Percentiles rank a stretch among this genome's conserved stretches.
Conservation (phyloP, 2,888 invertebrate genomes). For the Microchrysa polita region DNA sequence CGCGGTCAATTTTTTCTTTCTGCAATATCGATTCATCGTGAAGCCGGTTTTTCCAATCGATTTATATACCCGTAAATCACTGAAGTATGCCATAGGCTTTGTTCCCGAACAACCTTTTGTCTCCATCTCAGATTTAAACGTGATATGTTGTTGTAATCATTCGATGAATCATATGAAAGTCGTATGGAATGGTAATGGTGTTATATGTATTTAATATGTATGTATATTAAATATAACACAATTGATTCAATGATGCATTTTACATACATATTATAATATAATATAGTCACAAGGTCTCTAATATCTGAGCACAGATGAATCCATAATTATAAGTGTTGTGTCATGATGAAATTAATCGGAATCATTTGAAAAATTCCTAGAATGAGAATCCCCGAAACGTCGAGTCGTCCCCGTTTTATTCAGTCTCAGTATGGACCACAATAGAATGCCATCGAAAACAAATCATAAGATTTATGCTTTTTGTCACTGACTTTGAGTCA, state of each 20-base stretch:
- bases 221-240: no score
- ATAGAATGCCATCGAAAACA: no score
- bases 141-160: neutral
- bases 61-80: conserved; percentile 29
- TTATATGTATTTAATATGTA: no score
- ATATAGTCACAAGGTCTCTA: no score
- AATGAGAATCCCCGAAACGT: conserved; percentile 25
- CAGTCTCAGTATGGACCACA: no score
- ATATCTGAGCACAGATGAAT: no score
- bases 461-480: conserved; percentile 3
- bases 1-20: neutral
- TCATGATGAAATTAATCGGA: conserved; percentile 12
- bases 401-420: neutral
- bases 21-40: conserved; percentile 26
- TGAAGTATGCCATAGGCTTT: conserved; percentile 1
- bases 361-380: conserved; percentile 17
- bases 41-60: conserved; percentile 40
- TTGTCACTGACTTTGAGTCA: conserved; percentile 30
- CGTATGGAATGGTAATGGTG: no score
- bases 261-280: no score
- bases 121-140: conserved; percentile 21
- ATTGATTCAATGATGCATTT: no score
- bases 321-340: neutral
- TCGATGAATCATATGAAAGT: no score
- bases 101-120: neutral